A percentile compares a stretch with the other conserved stretches of the same genome.
Conservation (phyloP, 2,797 vertebrate species). For the Phaenicophaeus curvirostris region DNA sequence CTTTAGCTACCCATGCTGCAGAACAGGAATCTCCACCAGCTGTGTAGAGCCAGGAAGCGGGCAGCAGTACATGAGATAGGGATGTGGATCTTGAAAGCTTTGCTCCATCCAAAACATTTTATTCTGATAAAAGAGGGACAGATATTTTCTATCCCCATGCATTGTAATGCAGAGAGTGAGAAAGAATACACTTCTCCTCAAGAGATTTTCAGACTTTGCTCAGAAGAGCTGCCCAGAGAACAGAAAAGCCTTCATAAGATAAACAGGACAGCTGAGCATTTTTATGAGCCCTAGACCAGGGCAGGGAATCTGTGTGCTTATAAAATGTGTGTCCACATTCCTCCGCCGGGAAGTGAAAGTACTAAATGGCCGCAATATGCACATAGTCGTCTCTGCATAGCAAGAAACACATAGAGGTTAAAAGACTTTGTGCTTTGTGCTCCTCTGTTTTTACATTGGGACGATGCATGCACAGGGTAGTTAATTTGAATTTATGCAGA, state of each 20-base stretch:
- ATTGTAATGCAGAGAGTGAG: not conserved
- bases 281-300: constrained; percentile 1
- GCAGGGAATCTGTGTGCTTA: not conserved
- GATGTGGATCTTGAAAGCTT: not conserved
- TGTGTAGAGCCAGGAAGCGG: not conserved
- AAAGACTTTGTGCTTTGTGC: not conserved
- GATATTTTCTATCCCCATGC: not conserved
- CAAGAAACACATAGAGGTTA: not conserved
- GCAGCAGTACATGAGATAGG: accelerated
- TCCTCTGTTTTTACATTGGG: not conserved
- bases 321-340: constrained; percentile 9
- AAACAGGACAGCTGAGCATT: not conserved
- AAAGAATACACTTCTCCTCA: not conserved
- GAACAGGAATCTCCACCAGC: not conserved
- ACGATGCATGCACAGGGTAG: accelerated
- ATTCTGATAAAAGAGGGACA: not conserved
- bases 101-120: not conserved
- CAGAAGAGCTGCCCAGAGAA: not conserved
- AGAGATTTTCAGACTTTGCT: not conserved
- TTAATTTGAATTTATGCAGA: not conserved
- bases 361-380: not conserved
- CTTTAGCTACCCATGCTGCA: not conserved
- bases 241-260: not conserved
- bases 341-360: not conserved
- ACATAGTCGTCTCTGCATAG: not conserved